Evolutionary conservation across 2,113 vertebrate species (phyloP).

Genomic region (Myodes glareolus): DNA sequence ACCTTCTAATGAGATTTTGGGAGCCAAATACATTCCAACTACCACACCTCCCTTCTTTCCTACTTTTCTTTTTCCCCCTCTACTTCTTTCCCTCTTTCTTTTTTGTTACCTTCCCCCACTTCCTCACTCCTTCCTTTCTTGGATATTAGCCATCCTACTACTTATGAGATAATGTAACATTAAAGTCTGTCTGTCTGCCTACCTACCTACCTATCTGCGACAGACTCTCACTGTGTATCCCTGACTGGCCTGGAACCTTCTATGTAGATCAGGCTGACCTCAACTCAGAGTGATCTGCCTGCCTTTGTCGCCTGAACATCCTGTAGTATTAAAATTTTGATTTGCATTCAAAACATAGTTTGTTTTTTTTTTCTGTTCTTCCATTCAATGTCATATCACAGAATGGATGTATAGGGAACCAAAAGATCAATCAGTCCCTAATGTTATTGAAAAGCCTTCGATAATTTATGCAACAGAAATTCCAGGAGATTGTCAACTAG

Average conservation of each 20-base stretch:
- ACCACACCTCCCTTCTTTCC: neutral
- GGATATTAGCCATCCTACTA: neutral
- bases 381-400: neutral
- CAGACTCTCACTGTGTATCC: neutral
- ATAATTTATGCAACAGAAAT: neutral
- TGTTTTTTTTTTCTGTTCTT: neutral
- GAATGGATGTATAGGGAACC: neutral
- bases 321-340: neutral
- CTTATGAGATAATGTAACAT: neutral
- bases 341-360: neutral
- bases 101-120: neutral
- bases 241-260: neutral
- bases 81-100: neutral
- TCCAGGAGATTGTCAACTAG: neutral
- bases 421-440: neutral
- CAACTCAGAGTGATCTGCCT: neutral
- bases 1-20: neutral
- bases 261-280: neutral
- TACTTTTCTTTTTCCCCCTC: neutral
- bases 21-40: neutral
- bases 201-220: neutral
- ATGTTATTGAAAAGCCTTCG: neutral
- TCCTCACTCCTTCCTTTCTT: neutral
- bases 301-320: neutral
- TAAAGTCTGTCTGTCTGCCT: neutral